Percentiles rank a stretch among this genome's conserved stretches.
Conservation (phyloP, 2,797 vertebrate genomes). For the Mastacembelus armatus region DNA sequence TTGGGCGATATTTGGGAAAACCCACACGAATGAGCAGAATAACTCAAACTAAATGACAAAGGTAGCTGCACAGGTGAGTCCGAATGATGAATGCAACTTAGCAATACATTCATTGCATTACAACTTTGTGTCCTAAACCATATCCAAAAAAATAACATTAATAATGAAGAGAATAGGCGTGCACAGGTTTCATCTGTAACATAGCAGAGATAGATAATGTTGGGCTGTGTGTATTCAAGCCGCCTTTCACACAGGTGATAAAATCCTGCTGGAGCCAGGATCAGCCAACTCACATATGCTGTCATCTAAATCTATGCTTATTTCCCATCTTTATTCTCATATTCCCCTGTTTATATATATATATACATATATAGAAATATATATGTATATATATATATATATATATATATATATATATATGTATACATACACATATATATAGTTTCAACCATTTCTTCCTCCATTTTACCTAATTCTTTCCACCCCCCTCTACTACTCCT, state of each 20-base stretch:
- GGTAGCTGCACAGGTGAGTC: not conserved
- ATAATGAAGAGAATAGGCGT: slow-evolving; percentile 29
- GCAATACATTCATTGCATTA: not conserved
- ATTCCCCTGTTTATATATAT: not conserved
- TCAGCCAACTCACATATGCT: slow-evolving; percentile 58
- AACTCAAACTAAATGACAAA: not conserved
- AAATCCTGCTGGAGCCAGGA: slow-evolving; percentile 62
- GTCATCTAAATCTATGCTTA: slow-evolving; percentile 52
- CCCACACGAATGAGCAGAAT: slow-evolving; percentile 6
- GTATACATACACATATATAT: no score
- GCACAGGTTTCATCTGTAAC: slow-evolving; percentile 17
- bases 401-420: no score
- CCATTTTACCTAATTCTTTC: slow-evolving; percentile 63
- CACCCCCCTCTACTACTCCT: slow-evolving; percentile 48
- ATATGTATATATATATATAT: no score
- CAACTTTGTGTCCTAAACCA: slow-evolving; percentile 22
- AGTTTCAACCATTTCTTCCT: slow-evolving; percentile 43
- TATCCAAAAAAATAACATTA: slow-evolving; percentile 6
- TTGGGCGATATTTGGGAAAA: not conserved
- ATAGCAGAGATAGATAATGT: slow-evolving; percentile 51
- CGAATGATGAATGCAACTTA: not conserved
- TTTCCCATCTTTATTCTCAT: slow-evolving; percentile 21
- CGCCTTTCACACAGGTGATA: slow-evolving; percentile 73
- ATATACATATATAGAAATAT: no score
- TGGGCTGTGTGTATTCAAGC: slow-evolving; percentile 62